phyloP scores from a whole-genome alignment of 2,888 invertebrate genomes.

The Tigriopus californicus region DNA sequence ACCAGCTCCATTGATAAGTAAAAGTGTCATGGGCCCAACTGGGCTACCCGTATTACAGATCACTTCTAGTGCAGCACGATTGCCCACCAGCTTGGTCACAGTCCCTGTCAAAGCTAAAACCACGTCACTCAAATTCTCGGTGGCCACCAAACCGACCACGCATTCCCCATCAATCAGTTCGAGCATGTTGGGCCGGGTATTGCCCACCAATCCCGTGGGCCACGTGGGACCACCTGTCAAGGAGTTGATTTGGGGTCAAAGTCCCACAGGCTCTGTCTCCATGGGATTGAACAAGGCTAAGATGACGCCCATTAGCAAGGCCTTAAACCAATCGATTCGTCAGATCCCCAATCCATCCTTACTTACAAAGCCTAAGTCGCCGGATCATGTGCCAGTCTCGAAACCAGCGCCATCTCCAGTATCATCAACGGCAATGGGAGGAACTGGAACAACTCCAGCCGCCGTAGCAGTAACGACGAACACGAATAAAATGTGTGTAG shows the following conservation, averaged over 20 bases:
- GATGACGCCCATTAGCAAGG: neutral
- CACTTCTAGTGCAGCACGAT: too few species aligned
- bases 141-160: neutral
- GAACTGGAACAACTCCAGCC: too few species aligned
- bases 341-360: constrained; percentile 14
- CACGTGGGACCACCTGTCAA: neutral
- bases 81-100: too few species aligned
- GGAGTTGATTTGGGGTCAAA: neutral
- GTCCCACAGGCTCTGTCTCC: neutral
- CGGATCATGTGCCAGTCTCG: too few species aligned
- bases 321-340: constrained; percentile 4
- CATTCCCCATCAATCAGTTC: neutral
- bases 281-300: neutral
- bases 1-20: too few species aligned
- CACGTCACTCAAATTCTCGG: neutral
- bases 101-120: too few species aligned
- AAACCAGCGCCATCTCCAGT: too few species aligned
- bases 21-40: too few species aligned
- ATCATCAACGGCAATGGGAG: too few species aligned
- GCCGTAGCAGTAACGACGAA: too few species aligned
- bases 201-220: neutral
- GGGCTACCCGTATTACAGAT: too few species aligned
- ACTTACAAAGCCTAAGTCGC: neutral
- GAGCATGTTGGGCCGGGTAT: neutral
- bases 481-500: too few species aligned